These are phyloP conservation scores for Cactoblastis cactorum DNA, from an alignment of 2,888 invertebrate genomes.

Conservation along the genomic window DNA sequence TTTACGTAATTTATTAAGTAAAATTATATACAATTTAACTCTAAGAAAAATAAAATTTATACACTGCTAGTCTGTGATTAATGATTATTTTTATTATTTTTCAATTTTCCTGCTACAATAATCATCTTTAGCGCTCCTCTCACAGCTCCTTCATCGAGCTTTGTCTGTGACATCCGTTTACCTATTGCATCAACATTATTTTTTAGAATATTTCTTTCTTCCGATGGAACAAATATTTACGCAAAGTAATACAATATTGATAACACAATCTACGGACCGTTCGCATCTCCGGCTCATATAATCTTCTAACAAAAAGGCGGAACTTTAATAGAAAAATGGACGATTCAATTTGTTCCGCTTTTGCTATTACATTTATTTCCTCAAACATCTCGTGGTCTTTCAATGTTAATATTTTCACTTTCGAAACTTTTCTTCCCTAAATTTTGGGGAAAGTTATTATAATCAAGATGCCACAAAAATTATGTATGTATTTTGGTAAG, in stretches of 20 bases:
- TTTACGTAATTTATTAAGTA: too few species aligned
- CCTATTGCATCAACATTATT: too few species aligned
- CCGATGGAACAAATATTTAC: too few species aligned
- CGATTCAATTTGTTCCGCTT: constrained; percentile 13
- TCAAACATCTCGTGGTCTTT: neutral
- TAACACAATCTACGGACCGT: neutral
- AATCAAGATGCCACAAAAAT: neutral
- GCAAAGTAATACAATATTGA: neutral
- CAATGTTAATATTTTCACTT: constrained; percentile 3
- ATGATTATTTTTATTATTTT: too few species aligned
- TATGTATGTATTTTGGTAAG: constrained; percentile 3
- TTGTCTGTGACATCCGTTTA: too few species aligned
- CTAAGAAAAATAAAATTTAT: too few species aligned
- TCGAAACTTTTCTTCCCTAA: constrained; percentile 5
- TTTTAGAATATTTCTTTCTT: too few species aligned
- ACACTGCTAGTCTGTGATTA: too few species aligned
- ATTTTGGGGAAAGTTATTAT: constrained; percentile 8
- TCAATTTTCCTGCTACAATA: too few species aligned
- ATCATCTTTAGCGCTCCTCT: too few species aligned
- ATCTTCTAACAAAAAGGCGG: neutral
- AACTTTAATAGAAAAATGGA: neutral
- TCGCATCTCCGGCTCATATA: neutral
- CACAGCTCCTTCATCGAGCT: too few species aligned
- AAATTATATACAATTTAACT: too few species aligned
- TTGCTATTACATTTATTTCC: neutral